phyloP scores from a whole-genome alignment of 2,888 invertebrate species.

The Lithosia quadra region DNA sequence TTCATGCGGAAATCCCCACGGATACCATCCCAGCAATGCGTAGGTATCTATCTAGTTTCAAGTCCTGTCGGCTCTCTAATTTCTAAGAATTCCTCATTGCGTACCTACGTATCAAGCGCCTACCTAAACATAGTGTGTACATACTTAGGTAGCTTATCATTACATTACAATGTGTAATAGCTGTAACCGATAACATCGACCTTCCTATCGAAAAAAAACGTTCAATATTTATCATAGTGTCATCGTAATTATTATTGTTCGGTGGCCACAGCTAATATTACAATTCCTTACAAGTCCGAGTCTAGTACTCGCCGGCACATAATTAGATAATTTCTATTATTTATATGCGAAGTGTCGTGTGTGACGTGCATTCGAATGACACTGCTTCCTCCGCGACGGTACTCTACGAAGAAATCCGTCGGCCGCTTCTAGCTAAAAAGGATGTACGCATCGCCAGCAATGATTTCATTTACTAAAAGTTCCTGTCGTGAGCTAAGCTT shows the following conservation, averaged over 20 bases:
- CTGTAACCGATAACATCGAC: slow-evolving; percentile 82
- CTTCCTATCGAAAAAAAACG: slow-evolving; percentile 76
- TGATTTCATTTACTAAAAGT: slow-evolving; percentile 79
- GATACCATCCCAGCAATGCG: no score
- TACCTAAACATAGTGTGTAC: slow-evolving; percentile 59
- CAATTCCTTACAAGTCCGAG: slow-evolving; percentile 72
- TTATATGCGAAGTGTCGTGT: slow-evolving; percentile 78
- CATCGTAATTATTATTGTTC: slow-evolving; percentile 73
- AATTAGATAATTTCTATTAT: slow-evolving; percentile 87
- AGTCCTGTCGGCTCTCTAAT: slow-evolving; percentile 19
- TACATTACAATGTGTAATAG: slow-evolving; percentile 80
- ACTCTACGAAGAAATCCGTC: slow-evolving; percentile 73
- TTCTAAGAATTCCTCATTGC: slow-evolving; percentile 40
- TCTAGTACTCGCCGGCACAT: slow-evolving; percentile 75
- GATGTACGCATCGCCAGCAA: slow-evolving; percentile 74
- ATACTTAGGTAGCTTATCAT: slow-evolving; percentile 78
- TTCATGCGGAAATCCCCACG: no score
- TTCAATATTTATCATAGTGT: slow-evolving; percentile 76
- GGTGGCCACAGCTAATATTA: slow-evolving; percentile 63
- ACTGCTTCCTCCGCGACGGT: slow-evolving; percentile 73
- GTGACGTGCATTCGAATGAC: slow-evolving; percentile 74
- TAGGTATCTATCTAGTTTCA: no score
- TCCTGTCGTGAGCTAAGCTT: slow-evolving; percentile 72
- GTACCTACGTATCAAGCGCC: slow-evolving; percentile 44
- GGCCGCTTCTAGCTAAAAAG: slow-evolving; percentile 77